A percentile compares a stretch with the other conserved stretches of the same genome.
Evolutionary conservation across 2,888 invertebrate species (phyloP).

Genomic region (Diadegma fenestrale): DNA sequence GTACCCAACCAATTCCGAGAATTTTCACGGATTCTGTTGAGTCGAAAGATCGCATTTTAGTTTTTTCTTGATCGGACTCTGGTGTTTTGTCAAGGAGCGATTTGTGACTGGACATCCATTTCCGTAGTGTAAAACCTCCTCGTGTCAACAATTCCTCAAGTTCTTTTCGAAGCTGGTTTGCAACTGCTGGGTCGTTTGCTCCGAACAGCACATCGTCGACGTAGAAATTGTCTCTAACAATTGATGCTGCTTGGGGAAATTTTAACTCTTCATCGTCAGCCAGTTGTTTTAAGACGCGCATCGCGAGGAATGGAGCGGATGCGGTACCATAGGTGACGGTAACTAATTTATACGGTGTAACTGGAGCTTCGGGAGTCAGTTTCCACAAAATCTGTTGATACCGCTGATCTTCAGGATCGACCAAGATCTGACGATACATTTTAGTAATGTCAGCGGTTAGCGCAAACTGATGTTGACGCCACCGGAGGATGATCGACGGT

Average conservation of each 20-base stretch:
- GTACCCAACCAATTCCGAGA: slow-evolving; percentile 40
- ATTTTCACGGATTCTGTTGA: slow-evolving; percentile 12
- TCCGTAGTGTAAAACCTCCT: slow-evolving; percentile 47
- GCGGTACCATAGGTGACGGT: slow-evolving; percentile 74
- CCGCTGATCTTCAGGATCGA: slow-evolving; percentile 60
- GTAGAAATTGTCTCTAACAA: background rate
- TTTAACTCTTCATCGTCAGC: slow-evolving; percentile 47
- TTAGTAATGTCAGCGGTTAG: slow-evolving; percentile 56
- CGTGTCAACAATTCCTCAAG: slow-evolving; percentile 11
- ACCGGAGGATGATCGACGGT: slow-evolving; percentile 35
- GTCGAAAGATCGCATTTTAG: slow-evolving; percentile 22
- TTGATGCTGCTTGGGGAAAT: slow-evolving; percentile 61
- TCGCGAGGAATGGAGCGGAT: slow-evolving; percentile 72
- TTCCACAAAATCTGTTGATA: slow-evolving; percentile 61
- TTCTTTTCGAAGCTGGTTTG: slow-evolving; percentile 19
- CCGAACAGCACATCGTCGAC: slow-evolving; percentile 32
- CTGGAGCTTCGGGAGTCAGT: background rate
- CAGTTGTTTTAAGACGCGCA: slow-evolving; percentile 70
- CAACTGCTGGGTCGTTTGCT: background rate
- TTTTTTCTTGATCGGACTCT: background rate
- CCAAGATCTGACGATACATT: slow-evolving; percentile 57
- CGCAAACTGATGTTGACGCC: slow-evolving; percentile 45
- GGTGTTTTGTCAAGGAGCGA: slow-evolving; percentile 11
- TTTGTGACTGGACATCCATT: slow-evolving; percentile 28
- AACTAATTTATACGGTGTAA: slow-evolving; percentile 55